Evolutionary conservation across 2,888 invertebrate genomes (phyloP).

Genomic region (Xanthostigma xanthostigma): DNA sequence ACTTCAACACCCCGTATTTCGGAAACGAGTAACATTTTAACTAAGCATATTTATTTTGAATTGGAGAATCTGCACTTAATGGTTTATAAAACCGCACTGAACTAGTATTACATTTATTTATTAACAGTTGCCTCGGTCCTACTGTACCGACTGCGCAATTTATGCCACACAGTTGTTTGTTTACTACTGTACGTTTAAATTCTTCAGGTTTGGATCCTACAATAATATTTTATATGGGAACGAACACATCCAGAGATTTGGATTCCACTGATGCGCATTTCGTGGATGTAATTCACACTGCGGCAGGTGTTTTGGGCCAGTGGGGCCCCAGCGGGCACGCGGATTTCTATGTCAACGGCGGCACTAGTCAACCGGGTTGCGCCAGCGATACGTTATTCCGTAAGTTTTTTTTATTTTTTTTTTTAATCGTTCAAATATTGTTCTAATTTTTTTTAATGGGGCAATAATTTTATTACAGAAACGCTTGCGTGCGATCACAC

Average conservation of each 20-base stretch:
- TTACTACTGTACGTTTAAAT: too few species aligned
- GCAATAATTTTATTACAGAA: slow-evolving; percentile 35
- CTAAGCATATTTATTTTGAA: too few species aligned
- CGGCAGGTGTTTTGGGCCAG: slow-evolving; percentile 75
- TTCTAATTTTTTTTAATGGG: background rate
- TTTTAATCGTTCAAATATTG: too few species aligned
- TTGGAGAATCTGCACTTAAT: too few species aligned
- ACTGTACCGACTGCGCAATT: too few species aligned
- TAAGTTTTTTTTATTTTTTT: slow-evolving; percentile 31
- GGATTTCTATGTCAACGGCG: slow-evolving; percentile 79
- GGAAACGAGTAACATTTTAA: too few species aligned
- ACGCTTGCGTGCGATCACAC: slow-evolving; percentile 81
- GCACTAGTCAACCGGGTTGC: slow-evolving; percentile 78
- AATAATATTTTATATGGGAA: slow-evolving; percentile 72
- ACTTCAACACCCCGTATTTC: too few species aligned
- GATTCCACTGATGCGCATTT: slow-evolving; percentile 70
- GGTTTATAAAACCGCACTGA: too few species aligned
- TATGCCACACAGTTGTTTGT: too few species aligned
- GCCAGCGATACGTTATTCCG: slow-evolving; percentile 68
- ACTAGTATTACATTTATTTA: too few species aligned
- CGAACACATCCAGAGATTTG: slow-evolving; percentile 63
- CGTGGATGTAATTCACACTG: slow-evolving; percentile 72
- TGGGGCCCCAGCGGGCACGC: slow-evolving; percentile 83
- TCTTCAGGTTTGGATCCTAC: slow-evolving; percentile 64
- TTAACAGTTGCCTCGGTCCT: too few species aligned